Evolutionary conservation across 1,140 invertebrate species (phyloP), one percentile per base, ranked within the genome.

Genomic region (Procambarus virginalis): DNA sequence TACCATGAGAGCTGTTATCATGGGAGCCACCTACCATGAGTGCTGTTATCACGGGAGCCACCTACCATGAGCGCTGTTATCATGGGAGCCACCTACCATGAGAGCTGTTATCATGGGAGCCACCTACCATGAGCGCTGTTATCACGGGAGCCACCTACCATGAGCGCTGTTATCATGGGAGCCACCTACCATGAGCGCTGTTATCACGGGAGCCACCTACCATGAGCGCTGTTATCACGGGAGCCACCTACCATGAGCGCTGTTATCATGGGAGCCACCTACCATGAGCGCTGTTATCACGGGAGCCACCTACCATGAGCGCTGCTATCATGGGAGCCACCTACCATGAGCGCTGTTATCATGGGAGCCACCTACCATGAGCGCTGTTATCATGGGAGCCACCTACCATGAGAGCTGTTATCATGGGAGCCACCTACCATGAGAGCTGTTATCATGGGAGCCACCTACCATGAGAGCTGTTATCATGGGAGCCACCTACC

Each of bases 21-120:
- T 91, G 20, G 91, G 91, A 6, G 82, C 91, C 34, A 88, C 84
- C 76, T 49, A 64, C 60, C 60, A 64, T 64, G 17, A 64, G 60
- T 0, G 14, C 60, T 14, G 60, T 4, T 9, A 58, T 17, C 22
- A 9, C 2, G 1, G 34, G 76, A 48, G 3, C 3, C 51, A 78
- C 76, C 12, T 14, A 78, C 46, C 76, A 78, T 20, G 8, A 78
- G 2, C 8, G 8, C 3, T 49, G 22, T 22, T 9, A 58, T 12
- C 55, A 58, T 58, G 2, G 55, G 60, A 70, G 4, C 4, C 20
- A n/a, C 22, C 68, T 34, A 22, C 20, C 20, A 34, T 70, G 22
- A 70, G 20, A 3, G 4, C 22, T 22, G 20, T 22, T 17, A 68
- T 20, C 10, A 68, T 68, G 0, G 12, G 22, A 70, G 4, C 2